A percentile compares a stretch with the other conserved stretches of the same genome.
phyloP scores from a whole-genome alignment of 2,113 vertebrate species.

The Boulengeromyrus knoepffleri region DNA sequence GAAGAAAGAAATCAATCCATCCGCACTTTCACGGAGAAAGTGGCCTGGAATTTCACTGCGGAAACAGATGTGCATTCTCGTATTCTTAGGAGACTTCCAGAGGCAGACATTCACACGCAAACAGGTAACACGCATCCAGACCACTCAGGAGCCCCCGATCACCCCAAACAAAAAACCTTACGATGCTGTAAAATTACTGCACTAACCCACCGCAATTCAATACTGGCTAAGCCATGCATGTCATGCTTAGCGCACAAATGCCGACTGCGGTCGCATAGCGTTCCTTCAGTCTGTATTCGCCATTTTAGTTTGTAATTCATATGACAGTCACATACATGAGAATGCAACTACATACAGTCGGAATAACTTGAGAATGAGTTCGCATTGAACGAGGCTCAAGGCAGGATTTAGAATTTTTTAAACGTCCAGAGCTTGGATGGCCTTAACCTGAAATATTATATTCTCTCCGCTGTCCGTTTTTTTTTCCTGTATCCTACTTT shows the following conservation, averaged over 20 bases:
- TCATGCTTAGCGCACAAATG: not conserved
- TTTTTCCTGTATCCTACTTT: not conserved
- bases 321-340: not conserved
- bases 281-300: not conserved
- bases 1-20: slow-evolving; percentile 3
- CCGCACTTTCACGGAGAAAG: not conserved
- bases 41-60: slow-evolving; percentile 21
- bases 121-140: slow-evolving; percentile 1
- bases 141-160: not conserved
- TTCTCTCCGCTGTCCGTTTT: not conserved
- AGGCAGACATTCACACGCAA: not conserved
- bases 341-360: not conserved
- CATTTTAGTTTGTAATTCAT: not conserved
- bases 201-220: not conserved
- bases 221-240: not conserved
- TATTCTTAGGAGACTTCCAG: slow-evolving; percentile 10
- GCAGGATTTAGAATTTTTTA: not conserved
- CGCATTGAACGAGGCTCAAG: not conserved
- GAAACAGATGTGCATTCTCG: slow-evolving; percentile 30
- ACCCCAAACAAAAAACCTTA: not conserved
- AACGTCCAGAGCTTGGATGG: not conserved
- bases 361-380: not conserved
- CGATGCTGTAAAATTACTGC: not conserved
- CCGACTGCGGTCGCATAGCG: not conserved
- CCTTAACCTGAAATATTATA: not conserved